Percentiles rank a stretch among this genome's conserved stretches.
Evolutionary conservation across 2,113 vertebrate genomes (phyloP).

Genomic region (Bostrychus sinensis): DNA sequence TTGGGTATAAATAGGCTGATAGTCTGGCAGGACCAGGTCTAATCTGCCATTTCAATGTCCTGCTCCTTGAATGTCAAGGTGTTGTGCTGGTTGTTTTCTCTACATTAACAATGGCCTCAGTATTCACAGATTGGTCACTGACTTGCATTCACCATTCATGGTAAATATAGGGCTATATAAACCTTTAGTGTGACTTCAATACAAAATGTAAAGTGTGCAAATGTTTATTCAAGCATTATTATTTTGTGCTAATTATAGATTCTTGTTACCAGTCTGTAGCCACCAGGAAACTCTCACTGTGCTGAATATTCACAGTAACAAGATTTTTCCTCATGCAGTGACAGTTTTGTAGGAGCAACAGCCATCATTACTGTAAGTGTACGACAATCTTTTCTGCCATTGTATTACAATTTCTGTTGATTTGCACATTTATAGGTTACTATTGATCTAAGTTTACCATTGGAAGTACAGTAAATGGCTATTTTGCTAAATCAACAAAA

Average conservation of each 20-base stretch:
- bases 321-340: conserved; percentile 34
- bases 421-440: too few species aligned
- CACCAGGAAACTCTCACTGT: conserved; percentile 33
- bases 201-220: background rate
- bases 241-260: conserved; percentile 23
- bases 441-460: background rate
- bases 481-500: background rate
- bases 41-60: conserved; percentile 64
- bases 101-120: conserved; percentile 43
- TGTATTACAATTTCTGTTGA: background rate
- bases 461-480: too few species aligned
- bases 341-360: conserved; percentile 43
- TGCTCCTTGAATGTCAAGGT: conserved; percentile 37
- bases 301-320: conserved; percentile 53
- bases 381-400: conserved; percentile 20
- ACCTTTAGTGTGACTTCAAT: too few species aligned
- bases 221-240: conserved; percentile 13
- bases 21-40: conserved; percentile 73
- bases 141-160: background rate
- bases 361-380: conserved; percentile 35
- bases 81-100: conserved; percentile 39
- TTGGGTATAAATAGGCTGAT: conserved; percentile 75
- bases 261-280: conserved; percentile 35
- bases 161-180: too few species aligned
- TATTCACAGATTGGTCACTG: conserved; percentile 24